Conservation (phyloP, 2,888 invertebrate species). For the Tridacna crocea region DNA sequence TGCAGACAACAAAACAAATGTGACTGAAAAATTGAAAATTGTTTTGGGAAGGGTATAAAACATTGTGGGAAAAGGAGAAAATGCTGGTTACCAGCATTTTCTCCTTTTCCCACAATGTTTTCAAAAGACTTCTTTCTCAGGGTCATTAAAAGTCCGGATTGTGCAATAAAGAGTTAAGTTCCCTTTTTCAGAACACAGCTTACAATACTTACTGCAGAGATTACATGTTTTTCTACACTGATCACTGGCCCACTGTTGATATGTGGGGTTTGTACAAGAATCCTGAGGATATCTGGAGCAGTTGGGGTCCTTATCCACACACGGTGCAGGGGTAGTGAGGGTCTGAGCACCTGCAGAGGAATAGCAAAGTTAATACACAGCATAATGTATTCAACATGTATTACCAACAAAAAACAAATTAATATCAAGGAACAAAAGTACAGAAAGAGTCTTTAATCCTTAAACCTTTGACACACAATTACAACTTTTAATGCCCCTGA, state of each 20-base stretch:
- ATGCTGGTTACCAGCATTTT: constrained; percentile 1
- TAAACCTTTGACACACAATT: neutral
- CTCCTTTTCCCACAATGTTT: constrained; percentile 12
- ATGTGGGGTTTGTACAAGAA: constrained; percentile 64
- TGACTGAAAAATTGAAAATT: neutral
- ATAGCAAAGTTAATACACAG: no score
- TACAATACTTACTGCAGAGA: constrained; percentile 60
- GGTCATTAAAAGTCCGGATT: neutral
- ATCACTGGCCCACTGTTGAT: constrained; percentile 66
- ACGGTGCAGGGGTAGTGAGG: constrained; percentile 64
- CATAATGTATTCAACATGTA: no score
- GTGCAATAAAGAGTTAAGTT: no score
- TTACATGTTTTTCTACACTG: constrained; percentile 72
- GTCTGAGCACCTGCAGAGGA: constrained; percentile 33
- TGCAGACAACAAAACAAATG: neutral
- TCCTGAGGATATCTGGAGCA: constrained; percentile 66
- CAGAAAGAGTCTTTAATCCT: neutral
- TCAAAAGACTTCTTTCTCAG: neutral
- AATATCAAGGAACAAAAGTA: neutral
- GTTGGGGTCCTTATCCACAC: constrained; percentile 69
- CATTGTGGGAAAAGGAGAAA: neutral
- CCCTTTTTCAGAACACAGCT: no score
- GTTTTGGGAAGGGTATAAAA: neutral
- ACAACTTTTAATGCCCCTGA: neutral
- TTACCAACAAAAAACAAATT: neutral